Base-by-base conservation (phyloP, 2,888 invertebrate genomes). In the Cataglyphis rosenhaueri region DNA sequence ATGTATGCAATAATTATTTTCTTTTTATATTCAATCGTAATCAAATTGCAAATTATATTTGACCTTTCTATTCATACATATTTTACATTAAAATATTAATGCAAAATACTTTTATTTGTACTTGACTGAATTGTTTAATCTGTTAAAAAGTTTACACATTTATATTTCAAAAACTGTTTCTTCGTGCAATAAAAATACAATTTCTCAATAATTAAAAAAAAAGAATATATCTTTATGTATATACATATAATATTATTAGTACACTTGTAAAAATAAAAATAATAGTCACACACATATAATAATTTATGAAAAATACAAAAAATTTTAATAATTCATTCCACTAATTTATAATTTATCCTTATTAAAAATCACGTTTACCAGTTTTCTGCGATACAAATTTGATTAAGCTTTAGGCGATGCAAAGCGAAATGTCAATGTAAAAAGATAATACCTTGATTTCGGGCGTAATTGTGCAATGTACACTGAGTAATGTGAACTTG, bases 371-470 rank as follows among this genome's bases (percentile, higher is more conserved):
- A 0, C 32, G 15, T 18, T 64, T 15, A 12, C 0, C 12, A 12
- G 25, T 5, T 57, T 35, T 61, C 29, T 29, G 9, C 52, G 8
- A 48, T 10, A n/a, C 21, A 25, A 21, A 1, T 64, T 8, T 18
- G 10, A 21, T 10, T 3, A 64, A 75, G 9, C 15, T 21, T 44
- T 62, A 61, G 15, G 5, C 9, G 9, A 29, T 8, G 29, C 25
- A 1, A 41, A 41, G 5, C 4, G 29, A 15, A 29, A 29, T 41
- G 38, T 6, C n/a, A 66, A 25, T 6, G 3, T 44, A 48, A 70
- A 79, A 44, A n/a, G 8, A 9, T 29, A n/a, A n/a, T 71, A 78
- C 78, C 70, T 79, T 32, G 18, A 25, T 76, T 55, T 57, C 15
- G 41, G 9, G 1, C 18, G 15, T 15, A 55, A 57, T 52, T 57